Evolutionary conservation across 2,888 invertebrate species (phyloP).

Genomic region (Heliothis peltigera): DNA sequence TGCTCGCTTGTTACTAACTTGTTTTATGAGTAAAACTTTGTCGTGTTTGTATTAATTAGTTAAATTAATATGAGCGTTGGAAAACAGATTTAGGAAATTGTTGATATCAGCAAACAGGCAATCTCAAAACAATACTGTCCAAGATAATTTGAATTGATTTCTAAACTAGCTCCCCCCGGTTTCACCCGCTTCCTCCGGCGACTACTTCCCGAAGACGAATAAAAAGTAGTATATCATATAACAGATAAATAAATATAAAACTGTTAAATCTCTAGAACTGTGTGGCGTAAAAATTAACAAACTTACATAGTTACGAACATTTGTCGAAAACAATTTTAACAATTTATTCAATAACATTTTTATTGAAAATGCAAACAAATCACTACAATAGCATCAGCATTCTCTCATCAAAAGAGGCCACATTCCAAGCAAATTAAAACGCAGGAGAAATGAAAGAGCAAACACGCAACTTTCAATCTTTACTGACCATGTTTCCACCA

Average conservation of each 20-base stretch:
- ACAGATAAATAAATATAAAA: too few species aligned
- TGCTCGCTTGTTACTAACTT: constrained; percentile 17
- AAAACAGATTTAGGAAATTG: constrained; percentile 1
- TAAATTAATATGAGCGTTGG: constrained; percentile 4
- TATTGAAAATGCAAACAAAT: neutral
- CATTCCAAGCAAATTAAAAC: constrained; percentile 22
- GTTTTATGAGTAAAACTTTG: constrained; percentile 11
- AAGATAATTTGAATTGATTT: too few species aligned
- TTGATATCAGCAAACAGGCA: neutral
- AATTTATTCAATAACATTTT: neutral
- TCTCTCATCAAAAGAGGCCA: constrained; percentile 33
- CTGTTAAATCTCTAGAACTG: too few species aligned
- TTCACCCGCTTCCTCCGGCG: too few species aligned
- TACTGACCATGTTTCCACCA: constrained; percentile 52
- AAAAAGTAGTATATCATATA: too few species aligned
- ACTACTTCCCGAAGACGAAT: too few species aligned
- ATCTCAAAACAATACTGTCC: neutral
- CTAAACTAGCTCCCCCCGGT: neutral
- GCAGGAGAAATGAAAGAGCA: constrained; percentile 43
- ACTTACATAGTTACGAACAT: too few species aligned
- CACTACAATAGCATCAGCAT: constrained; percentile 5
- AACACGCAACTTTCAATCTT: constrained; percentile 50
- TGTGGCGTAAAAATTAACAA: too few species aligned
- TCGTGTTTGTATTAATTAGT: neutral
- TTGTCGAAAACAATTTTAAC: too few species aligned